These are phyloP conservation scores for Gallinago stenura DNA, from an alignment of 2,797 vertebrate genomes.

Conservation along the genomic window DNA sequence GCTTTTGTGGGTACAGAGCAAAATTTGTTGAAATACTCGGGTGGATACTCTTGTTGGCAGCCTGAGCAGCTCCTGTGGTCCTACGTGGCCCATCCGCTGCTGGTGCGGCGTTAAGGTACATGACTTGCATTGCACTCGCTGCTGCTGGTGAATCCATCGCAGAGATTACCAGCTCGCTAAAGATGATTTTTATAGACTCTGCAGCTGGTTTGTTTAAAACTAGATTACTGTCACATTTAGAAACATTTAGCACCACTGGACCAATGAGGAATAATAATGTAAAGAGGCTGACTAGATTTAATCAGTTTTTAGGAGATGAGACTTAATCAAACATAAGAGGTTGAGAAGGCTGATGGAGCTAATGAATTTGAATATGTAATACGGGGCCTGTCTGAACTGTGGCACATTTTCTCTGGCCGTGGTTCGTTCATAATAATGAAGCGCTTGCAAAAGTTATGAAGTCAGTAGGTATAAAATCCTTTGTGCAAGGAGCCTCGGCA, in stretches of 20 bases:
- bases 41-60: background rate
- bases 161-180: conserved; percentile 3
- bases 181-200: conserved; percentile 57
- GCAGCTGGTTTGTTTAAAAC: conserved; percentile 65
- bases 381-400: background rate
- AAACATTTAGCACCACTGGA: conserved; percentile 35
- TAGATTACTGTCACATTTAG: conserved; percentile 59
- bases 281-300: conserved; percentile 25
- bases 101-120: background rate
- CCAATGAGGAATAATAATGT: conserved; percentile 49
- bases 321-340: conserved; percentile 30
- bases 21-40: background rate
- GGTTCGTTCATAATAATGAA: background rate
- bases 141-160: conserved; percentile 23
- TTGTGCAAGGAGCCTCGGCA: background rate
- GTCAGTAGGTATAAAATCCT: background rate
- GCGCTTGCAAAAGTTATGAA: background rate
- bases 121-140: background rate
- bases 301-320: conserved; percentile 53
- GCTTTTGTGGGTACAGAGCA: background rate
- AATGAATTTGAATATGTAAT: conserved; percentile 15
- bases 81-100: background rate
- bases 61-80: background rate
- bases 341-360: conserved; percentile 13
- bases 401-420: background rate